Conservation (phyloP, 2,113 vertebrate genomes). For the Heptranchias perlo region DNA sequence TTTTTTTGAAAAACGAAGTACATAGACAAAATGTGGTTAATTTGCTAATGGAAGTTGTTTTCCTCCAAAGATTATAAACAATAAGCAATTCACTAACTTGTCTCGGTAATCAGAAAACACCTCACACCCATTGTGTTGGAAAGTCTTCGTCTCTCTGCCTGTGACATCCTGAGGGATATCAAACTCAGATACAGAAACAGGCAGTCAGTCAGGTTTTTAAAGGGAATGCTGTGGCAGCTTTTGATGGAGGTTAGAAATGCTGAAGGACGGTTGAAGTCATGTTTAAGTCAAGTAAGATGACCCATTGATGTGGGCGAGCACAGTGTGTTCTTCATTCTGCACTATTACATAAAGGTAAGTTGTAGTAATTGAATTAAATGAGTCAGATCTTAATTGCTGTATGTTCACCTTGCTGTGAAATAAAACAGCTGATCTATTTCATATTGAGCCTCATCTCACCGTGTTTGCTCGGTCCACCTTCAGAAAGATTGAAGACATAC, state of each 20-base stretch:
- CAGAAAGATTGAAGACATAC: not conserved
- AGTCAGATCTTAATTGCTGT: not conserved
- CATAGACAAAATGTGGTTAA: not conserved
- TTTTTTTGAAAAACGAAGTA: not conserved
- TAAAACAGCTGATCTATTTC: not conserved
- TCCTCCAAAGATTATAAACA: not conserved
- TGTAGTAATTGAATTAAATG: not conserved
- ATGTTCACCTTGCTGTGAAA: not conserved
- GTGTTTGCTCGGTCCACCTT: not conserved
- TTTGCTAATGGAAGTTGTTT: not conserved
- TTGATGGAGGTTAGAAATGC: not conserved
- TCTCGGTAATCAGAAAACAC: not conserved
- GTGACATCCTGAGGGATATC: not conserved
- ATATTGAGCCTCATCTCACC: not conserved
- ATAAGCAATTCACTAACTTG: not conserved
- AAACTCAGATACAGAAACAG: not conserved
- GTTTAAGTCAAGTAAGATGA: not conserved
- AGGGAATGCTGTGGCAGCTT: not conserved
- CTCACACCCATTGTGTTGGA: not conserved
- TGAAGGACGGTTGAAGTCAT: not conserved
- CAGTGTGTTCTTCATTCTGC: not conserved
- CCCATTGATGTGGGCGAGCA: not conserved
- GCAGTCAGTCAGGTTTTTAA: not conserved
- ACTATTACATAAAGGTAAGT: not conserved
- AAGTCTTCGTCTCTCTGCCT: not conserved